phyloP scores from a whole-genome alignment of 2,888 invertebrate genomes.

The Lithophane socia region DNA sequence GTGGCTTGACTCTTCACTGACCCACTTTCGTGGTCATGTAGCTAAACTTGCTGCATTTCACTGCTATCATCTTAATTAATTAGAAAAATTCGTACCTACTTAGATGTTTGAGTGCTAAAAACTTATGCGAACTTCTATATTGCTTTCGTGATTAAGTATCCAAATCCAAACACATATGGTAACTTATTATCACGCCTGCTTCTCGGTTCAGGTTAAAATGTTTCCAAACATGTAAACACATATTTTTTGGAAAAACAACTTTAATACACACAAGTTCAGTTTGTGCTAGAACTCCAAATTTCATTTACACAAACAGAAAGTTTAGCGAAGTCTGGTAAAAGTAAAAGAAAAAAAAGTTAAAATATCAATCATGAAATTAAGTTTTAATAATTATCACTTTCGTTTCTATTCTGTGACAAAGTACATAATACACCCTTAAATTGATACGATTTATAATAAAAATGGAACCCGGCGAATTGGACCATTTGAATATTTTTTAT shows the following conservation, averaged over 20 bases:
- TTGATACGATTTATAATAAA: not conserved
- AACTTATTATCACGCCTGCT: no score
- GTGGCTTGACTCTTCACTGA: conserved; percentile 71
- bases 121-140: not conserved
- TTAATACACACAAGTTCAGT: not conserved
- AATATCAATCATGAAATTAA: not conserved
- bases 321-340: not conserved
- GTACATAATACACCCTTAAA: not conserved
- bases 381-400: conserved; percentile 6
- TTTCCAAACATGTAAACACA: not conserved
- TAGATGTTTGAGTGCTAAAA: not conserved
- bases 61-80: conserved; percentile 33
- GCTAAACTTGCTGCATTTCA: conserved; percentile 62
- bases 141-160: not conserved
- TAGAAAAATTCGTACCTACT: not conserved
- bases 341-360: not conserved
- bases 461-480: conserved; percentile 19
- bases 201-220: no score
- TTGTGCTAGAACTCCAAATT: not conserved
- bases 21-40: conserved; percentile 71
- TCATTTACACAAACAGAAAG: not conserved
- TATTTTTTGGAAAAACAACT: not conserved
- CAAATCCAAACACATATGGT: not conserved
- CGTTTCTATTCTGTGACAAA: conserved; percentile 9
- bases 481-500: not conserved